phyloP scores from a whole-genome alignment of 2,888 invertebrate species.

The Brassicogethes aeneus region DNA sequence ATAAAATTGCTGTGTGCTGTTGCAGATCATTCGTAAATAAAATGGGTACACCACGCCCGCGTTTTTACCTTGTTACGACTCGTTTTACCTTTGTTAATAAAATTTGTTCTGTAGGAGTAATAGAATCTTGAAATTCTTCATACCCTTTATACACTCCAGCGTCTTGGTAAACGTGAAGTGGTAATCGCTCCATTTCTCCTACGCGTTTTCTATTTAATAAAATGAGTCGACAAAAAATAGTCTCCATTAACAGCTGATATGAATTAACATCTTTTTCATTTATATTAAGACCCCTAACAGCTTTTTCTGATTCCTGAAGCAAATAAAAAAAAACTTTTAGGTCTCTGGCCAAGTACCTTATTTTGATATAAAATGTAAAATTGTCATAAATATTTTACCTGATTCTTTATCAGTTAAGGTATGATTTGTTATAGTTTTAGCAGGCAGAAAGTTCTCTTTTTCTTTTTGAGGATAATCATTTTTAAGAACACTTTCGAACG shows the following conservation, averaged over 20 bases:
- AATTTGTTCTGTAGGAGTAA: no score
- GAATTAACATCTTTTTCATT: no score
- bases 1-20: slow-evolving; percentile 13
- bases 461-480: slow-evolving; percentile 12
- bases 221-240: slow-evolving; percentile 18
- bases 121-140: no score
- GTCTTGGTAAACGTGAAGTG: no score
- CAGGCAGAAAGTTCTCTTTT: no score
- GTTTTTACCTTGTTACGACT: slow-evolving; percentile 22
- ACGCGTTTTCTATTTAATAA: slow-evolving; percentile 19
- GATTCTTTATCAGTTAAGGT: no score
- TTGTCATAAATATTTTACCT: no score
- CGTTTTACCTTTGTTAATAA: slow-evolving; percentile 20
- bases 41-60: slow-evolving; percentile 20
- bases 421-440: no score
- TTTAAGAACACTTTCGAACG: slow-evolving; percentile 13
- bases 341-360: slow-evolving; percentile 7
- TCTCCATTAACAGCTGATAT: slow-evolving; percentile 13
- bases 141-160: no score
- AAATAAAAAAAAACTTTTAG: slow-evolving; percentile 12
- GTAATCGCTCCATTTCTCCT: no score
- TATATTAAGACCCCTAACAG: slow-evolving; percentile 1
- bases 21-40: slow-evolving; percentile 21
- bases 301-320: background rate
- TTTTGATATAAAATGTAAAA: no score